A percentile compares a stretch with the other conserved stretches of the same genome.
Evolutionary conservation across 1,140 invertebrate genomes (phyloP).

Genomic region (Ips nitidus): DNA sequence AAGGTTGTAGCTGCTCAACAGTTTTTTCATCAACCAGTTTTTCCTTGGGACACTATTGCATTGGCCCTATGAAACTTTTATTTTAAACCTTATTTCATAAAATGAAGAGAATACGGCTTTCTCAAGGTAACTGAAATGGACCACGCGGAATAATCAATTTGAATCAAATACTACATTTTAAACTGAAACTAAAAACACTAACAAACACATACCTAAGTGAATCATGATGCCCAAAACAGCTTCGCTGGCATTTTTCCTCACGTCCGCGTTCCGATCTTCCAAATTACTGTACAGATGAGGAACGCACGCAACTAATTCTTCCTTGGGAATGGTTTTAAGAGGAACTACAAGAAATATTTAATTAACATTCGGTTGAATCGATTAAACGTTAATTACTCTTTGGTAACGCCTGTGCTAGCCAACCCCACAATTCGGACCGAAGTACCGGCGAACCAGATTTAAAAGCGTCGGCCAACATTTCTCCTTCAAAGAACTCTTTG

Average conservation of each 20-base stretch:
- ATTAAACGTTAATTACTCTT: conserved; percentile 55
- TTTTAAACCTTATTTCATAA: too few relatives aligned
- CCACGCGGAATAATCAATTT: too few relatives aligned
- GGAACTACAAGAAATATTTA: conserved; percentile 55
- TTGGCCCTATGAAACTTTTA: too few relatives aligned
- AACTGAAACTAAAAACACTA: too few relatives aligned
- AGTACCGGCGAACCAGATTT: conserved; percentile 82
- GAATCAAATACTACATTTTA: too few relatives aligned
- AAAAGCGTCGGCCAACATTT: conserved; percentile 85
- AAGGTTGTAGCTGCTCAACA: too few relatives aligned
- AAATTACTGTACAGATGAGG: conserved; percentile 80
- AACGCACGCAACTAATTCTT: conserved; percentile 78
- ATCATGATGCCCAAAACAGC: conserved; percentile 91
- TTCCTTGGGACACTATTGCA: too few relatives aligned
- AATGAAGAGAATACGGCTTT: too few relatives aligned
- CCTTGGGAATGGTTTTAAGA: conserved; percentile 72
- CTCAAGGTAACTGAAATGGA: too few relatives aligned
- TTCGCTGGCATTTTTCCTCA: conserved; percentile 86
- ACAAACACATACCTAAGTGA: conserved; percentile 62
- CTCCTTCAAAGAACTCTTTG: conserved; percentile 82
- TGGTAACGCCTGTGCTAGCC: conserved; percentile 81
- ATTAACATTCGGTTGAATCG: background rate
- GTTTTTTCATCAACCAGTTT: too few relatives aligned
- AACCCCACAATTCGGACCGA: conserved; percentile 77
- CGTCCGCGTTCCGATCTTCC: conserved; percentile 89